These are phyloP conservation scores for Cyclopterus lumpus DNA, from an alignment of 2,797 vertebrate genomes.

Conservation along the genomic window DNA sequence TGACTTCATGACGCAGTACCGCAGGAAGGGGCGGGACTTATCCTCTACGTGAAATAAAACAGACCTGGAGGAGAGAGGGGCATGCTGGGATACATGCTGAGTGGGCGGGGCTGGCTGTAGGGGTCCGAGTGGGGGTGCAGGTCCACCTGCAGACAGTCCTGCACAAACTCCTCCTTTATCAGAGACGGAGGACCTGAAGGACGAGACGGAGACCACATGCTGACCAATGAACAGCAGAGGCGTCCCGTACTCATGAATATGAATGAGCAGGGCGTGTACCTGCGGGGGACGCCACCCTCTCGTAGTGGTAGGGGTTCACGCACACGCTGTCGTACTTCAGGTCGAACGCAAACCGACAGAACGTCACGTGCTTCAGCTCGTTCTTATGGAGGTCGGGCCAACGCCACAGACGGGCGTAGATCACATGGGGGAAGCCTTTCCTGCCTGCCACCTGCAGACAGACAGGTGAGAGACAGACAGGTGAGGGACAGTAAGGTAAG, in stretches of 20 bases:
- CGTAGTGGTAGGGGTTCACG: slow-evolving; percentile 89
- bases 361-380: slow-evolving; percentile 86
- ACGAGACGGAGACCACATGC: background rate
- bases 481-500: too few species aligned
- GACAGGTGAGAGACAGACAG: background rate
- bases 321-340: slow-evolving; percentile 89
- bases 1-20: too few species aligned
- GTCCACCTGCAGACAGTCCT: slow-evolving; percentile 83
- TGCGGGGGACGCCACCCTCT: slow-evolving; percentile 83
- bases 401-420: slow-evolving; percentile 87
- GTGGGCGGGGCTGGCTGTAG: slow-evolving; percentile 63
- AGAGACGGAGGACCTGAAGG: slow-evolving; percentile 62
- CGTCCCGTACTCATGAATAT: background rate
- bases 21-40: too few species aligned
- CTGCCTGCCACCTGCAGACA: slow-evolving; percentile 82
- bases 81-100: slow-evolving; percentile 73
- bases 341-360: slow-evolving; percentile 89
- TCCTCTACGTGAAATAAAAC: background rate
- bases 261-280: slow-evolving; percentile 63
- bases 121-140: slow-evolving; percentile 67
- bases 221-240: background rate
- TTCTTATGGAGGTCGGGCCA: slow-evolving; percentile 90
- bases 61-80: slow-evolving; percentile 78
- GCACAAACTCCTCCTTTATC: slow-evolving; percentile 85
- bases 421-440: slow-evolving; percentile 87